Base-by-base conservation (phyloP, 2,888 invertebrate species). In the Anthophora plumipes region DNA sequence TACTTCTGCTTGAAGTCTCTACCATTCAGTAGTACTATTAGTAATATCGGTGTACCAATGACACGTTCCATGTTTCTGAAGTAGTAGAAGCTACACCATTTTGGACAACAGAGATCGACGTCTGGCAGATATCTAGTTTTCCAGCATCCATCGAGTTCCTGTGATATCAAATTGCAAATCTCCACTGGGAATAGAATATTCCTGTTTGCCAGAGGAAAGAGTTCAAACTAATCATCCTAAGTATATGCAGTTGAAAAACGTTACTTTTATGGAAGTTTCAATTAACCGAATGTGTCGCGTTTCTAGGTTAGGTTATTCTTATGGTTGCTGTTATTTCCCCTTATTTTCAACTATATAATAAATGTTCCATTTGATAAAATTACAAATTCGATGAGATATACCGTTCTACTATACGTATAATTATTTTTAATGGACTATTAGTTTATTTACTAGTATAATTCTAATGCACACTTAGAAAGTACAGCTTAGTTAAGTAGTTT, bases 101-200 rank as follows among this genome's bases (percentile, higher is more conserved):
- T 20, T n/a, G 48, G 20, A 68, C 77, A 77, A 77, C 77, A 68
- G 48, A 55, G 68, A 77, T 77, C 77, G 61, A 67, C 67, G 77
- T 68, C 61, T 68, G 77, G 61, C 67, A 76, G 59, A 67, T 67
- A 77, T 54, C 54, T 31, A 22, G 20, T 67, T 48, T 77, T 41
- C 48, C 41, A 48, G n/a, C 77, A 77, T 77, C 54, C 61, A 68
- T 22, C 48, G 55, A 77, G 61, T 61, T 68, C 63, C 77, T 77
- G 25, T 77, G 61, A 68, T 39, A n/a, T 20, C 55, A 57, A 67
- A 63, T 68, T 77, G 55, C 77, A 39, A 52, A 14, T 55, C 54
- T 39, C 54, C 76, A 67, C 43, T 11, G 61, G 22, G 61, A 76
- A 77, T 68, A n/a, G 46, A 60, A 77, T 67, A 43, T 60, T 25